phyloP scores from a whole-genome alignment of 1,140 invertebrate species.

The Zaprionus davidi region DNA sequence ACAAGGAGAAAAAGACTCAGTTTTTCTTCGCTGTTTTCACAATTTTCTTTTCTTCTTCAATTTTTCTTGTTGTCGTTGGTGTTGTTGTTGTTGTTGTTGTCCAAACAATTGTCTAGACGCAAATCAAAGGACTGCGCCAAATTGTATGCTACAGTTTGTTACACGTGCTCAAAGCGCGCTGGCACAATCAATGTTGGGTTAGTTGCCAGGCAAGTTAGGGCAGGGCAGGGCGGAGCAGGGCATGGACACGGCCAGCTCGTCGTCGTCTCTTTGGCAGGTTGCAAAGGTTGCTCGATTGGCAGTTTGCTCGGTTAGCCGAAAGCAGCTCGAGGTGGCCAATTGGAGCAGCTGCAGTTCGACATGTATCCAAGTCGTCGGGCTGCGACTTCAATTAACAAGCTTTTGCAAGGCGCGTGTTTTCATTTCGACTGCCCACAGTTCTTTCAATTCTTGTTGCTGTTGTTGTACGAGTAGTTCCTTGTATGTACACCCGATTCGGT shows the following conservation, averaged over 20 bases:
- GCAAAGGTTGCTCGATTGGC: neutral
- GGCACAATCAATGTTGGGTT: conserved; percentile 51
- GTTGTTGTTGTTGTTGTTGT: conserved; percentile 14
- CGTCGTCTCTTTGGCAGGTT: neutral
- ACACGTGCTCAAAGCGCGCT: conserved; percentile 29
- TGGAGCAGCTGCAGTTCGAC: neutral
- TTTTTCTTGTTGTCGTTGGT: neutral
- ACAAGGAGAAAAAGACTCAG: conserved; percentile 27
- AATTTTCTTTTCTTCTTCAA: neutral
- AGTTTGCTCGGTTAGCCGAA: conserved; percentile 2
- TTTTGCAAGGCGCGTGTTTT: conserved; percentile 31
- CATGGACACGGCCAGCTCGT: neutral
- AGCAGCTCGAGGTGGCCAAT: conserved; percentile 1
- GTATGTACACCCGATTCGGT: conserved; percentile 34
- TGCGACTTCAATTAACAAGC: conserved; percentile 46
- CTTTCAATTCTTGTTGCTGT: neutral
- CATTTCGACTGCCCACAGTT: conserved; percentile 12
- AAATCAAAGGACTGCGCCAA: conserved; percentile 71
- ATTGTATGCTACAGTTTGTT: conserved; percentile 45
- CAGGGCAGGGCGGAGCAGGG: neutral
- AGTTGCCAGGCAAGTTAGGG: neutral
- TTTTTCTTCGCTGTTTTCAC: conserved; percentile 16
- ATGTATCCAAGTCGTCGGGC: conserved; percentile 33
- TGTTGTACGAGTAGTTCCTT: conserved; percentile 18
- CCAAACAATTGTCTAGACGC: conserved; percentile 61